Evolutionary conservation across 2,797 vertebrate genomes (phyloP).

Genomic region (Sebastes oblongus): DNA sequence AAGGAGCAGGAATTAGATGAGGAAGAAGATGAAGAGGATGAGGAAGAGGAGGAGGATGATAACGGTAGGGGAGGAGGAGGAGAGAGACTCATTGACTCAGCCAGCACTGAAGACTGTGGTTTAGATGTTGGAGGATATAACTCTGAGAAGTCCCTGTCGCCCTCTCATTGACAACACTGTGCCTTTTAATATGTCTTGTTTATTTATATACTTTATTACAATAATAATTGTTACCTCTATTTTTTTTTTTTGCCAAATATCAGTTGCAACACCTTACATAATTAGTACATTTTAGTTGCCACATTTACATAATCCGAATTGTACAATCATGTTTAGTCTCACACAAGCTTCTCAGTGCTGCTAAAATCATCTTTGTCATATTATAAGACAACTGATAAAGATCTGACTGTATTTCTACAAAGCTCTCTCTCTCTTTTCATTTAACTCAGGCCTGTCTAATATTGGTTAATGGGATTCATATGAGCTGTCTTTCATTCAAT

Average conservation of each 20-base stretch:
- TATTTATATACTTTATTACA: constrained; percentile 51
- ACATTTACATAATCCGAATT: background rate
- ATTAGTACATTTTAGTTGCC: background rate
- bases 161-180: constrained; percentile 67
- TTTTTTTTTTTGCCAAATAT: constrained; percentile 31
- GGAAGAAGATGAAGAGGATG: constrained; percentile 61
- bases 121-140: constrained; percentile 75
- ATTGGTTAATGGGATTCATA: constrained; percentile 24
- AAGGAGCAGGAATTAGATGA: constrained; percentile 82
- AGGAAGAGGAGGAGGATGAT: constrained; percentile 16
- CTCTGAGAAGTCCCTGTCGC: constrained; percentile 79
- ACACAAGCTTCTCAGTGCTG: constrained; percentile 27
- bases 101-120: constrained; percentile 75
- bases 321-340: background rate
- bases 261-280: background rate
- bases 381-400: background rate
- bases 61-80: background rate
- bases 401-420: constrained; percentile 12
- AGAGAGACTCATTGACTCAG: constrained; percentile 59
- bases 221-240: constrained; percentile 37
- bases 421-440: background rate
- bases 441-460: constrained; percentile 30
- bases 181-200: constrained; percentile 46
- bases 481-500: constrained; percentile 25
- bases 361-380: constrained; percentile 27